Evolutionary conservation across 2,888 invertebrate genomes (phyloP), one percentile per base, ranked within the genome.

Genomic region (Rotaria sp.): DNA sequence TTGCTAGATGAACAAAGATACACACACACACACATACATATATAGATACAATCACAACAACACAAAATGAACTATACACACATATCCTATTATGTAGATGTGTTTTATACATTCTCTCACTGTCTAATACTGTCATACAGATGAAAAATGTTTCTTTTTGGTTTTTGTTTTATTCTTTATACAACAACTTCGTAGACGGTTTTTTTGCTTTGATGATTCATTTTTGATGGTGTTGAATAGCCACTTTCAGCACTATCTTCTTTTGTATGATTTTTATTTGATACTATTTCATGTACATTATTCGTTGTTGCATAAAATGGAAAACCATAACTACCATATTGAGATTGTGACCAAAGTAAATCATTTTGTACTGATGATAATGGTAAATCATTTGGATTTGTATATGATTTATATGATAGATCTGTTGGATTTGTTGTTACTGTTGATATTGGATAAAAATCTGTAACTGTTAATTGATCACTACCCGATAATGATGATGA

Each of bases 131-230:
- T 67, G 30, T 67, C 18, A 67, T 67, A 35, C 30, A 18, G 30
- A 30, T 30, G 30, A n/a, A 59, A 59, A 59, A 30, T 8, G 13
- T 50, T 18, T 50, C 50, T 50, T 13, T 10, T 50, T n/a, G n/a
- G n/a, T n/a, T n/a, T n/a, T n/a, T n/a, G n/a, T 41, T 75, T 75
- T 41, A 8, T 75, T 67, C 1, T 13, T 74, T 35, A 86, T 26
- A 86, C 86, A 24, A 86, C 85, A 10, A 86, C 86, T 57, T 86
- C 86, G 67, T 86, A 86, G 11, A 86, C 85, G 48, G 85, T 85
- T 75, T 86, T 86, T 84, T 86, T 86, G 4, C 18, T 67, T 7
- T 21, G 21, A 21, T 67, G 18, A 52, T 35, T 7, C 24, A 41
- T 55, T 48, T 85, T 48, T 80, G 85, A 86, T 38, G 86, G 85